These are phyloP conservation scores for Apteryx owenii DNA, from an alignment of 2,113 vertebrate species.

Conservation along the genomic window DNA sequence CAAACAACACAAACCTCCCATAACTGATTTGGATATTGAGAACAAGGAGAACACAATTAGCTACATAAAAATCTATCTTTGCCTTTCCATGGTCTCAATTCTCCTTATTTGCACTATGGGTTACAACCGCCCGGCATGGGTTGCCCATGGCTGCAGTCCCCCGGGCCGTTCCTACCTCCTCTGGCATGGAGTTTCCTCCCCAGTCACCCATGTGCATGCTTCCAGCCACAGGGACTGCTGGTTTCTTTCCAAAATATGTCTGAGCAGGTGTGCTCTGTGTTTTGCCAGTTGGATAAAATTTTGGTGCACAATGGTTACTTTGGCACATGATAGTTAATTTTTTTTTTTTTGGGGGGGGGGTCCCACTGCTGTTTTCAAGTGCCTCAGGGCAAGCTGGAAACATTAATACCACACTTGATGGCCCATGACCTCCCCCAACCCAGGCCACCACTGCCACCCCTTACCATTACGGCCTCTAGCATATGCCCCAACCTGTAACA, in stretches of 20 bases:
- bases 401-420: too few species aligned
- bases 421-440: background rate
- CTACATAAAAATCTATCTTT: background rate
- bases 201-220: too few species aligned
- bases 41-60: background rate
- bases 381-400: background rate
- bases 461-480: background rate
- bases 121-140: too few species aligned
- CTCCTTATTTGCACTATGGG: too few species aligned
- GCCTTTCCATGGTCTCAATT: background rate
- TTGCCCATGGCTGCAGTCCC: background rate
- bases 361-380: background rate
- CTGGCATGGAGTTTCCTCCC: background rate
- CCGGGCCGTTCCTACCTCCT: background rate
- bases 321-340: background rate
- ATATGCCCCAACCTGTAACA: background rate
- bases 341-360: too few species aligned
- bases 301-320: background rate
- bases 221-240: rapidly evolving
- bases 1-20: background rate
- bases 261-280: background rate
- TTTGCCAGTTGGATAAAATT: background rate
- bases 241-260: background rate
- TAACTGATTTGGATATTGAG: background rate
- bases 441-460: too few species aligned